Conservation (phyloP, 2,113 vertebrate genomes). For the Microcebus jonahi region DNA sequence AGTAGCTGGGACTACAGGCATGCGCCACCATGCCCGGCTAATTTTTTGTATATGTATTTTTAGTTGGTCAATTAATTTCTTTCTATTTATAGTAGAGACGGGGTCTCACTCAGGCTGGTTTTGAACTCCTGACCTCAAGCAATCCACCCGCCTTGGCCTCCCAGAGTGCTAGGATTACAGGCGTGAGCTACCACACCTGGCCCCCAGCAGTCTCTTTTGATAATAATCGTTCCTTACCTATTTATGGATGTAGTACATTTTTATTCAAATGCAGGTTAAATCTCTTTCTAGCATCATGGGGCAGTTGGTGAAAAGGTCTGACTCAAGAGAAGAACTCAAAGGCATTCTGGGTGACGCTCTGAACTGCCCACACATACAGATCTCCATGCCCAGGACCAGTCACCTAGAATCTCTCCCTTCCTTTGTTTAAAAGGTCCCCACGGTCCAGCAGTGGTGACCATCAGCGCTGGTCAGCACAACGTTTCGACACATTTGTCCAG, state of each 20-base stretch:
- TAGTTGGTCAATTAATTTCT: too few relatives aligned
- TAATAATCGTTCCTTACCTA: not conserved
- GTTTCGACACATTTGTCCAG: fast-evolving
- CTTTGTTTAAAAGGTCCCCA: not conserved
- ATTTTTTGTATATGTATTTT: too few relatives aligned
- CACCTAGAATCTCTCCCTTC: not conserved
- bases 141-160: too few relatives aligned
- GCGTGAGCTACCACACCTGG: too few relatives aligned
- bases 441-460: fast-evolving
- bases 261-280: not conserved
- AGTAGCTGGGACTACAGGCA: too few relatives aligned
- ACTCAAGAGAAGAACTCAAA: not conserved
- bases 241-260: not conserved
- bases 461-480: not conserved
- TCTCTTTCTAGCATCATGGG: not conserved
- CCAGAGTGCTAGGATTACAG: too few relatives aligned
- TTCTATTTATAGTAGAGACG: too few relatives aligned
- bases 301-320: not conserved
- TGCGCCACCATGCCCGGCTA: too few relatives aligned
- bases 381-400: not conserved
- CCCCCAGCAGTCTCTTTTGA: not conserved
- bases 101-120: too few relatives aligned
- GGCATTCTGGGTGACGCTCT: not conserved
- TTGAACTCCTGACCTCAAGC: too few relatives aligned
- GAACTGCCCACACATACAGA: not conserved